Percentiles rank a stretch among this genome's conserved stretches.
Conservation (phyloP, 2,113 vertebrate species). For the Polyodon spathula region DNA sequence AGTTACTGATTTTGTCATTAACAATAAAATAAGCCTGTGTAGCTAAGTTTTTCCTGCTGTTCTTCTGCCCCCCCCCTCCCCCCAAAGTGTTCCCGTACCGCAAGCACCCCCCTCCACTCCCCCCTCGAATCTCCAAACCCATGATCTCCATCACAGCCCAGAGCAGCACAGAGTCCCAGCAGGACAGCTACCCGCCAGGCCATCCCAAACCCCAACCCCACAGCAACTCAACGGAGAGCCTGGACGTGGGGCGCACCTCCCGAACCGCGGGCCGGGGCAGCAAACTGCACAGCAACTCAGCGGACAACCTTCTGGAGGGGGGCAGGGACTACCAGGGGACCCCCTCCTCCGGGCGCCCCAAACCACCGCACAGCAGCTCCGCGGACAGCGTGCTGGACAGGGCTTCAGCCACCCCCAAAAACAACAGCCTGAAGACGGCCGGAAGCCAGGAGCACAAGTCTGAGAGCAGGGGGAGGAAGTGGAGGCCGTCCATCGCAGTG, state of each 20-base stretch:
- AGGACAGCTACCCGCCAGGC: conserved; percentile 72
- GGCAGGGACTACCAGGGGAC: conserved; percentile 33
- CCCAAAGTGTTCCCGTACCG: conserved; percentile 86
- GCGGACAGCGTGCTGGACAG: conserved; percentile 61
- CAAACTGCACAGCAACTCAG: conserved; percentile 58
- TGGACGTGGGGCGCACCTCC: conserved; percentile 56
- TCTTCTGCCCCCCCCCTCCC: conserved; percentile 13
- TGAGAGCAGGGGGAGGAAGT: conserved; percentile 74
- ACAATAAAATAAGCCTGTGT: too few relatives aligned
- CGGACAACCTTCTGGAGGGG: conserved; percentile 51
- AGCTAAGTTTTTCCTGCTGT: conserved; percentile 2
- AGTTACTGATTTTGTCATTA: too few relatives aligned
- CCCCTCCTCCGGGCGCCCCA: conserved; percentile 37
- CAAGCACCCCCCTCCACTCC: conserved; percentile 91
- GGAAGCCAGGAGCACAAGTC: conserved; percentile 73
- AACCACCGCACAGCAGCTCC: conserved; percentile 58
- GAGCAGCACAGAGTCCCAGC: conserved; percentile 95
- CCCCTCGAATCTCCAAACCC: conserved; percentile 91
- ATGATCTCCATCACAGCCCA: conserved; percentile 90
- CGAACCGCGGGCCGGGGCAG: conserved; percentile 34
- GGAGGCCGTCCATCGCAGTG: conserved; percentile 90
- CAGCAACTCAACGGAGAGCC: conserved; percentile 82
- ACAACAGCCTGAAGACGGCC: conserved; percentile 72
- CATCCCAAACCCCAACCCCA: conserved; percentile 65
- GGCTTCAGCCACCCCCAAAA: conserved; percentile 54